Evolutionary conservation across 2,113 vertebrate genomes (phyloP).

Genomic region (Gallinago media): DNA sequence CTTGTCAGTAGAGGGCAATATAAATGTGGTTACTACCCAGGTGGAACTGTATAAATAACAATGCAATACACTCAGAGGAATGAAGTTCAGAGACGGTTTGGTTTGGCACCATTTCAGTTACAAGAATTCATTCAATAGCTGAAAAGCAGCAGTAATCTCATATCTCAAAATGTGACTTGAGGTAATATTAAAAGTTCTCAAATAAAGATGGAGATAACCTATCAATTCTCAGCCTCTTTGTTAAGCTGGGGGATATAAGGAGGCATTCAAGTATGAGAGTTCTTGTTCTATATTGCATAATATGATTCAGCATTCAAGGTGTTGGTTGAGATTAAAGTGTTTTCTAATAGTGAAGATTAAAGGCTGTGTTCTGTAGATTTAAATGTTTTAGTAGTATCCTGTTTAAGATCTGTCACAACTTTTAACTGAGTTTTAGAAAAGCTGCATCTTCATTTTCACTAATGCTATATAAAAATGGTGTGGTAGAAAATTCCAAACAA

Average conservation of each 20-base stretch:
- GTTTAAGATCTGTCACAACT: not conserved
- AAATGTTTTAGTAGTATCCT: not conserved
- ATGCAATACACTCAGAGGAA: not conserved
- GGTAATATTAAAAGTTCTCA: not conserved
- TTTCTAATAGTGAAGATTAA: not conserved
- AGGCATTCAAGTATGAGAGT: not conserved
- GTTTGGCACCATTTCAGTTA: not conserved
- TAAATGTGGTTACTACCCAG: not conserved
- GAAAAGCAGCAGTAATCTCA: not conserved
- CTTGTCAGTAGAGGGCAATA: not conserved
- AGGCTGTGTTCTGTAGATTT: not conserved
- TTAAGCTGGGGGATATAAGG: not conserved
- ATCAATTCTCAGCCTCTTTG: not conserved
- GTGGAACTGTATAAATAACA: not conserved
- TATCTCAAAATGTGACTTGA: not conserved
- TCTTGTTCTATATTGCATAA: not conserved
- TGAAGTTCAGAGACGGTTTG: not conserved
- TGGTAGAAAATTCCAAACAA: not conserved
- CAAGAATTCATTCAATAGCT: not conserved
- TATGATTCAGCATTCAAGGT: not conserved
- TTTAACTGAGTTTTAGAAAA: not conserved
- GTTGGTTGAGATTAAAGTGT: not conserved
- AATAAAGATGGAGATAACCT: not conserved
- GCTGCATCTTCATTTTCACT: not conserved
- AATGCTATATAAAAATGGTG: not conserved